Base-by-base conservation (phyloP, 2,113 vertebrate genomes). In the Epinephelus cyanopodus region DNA sequence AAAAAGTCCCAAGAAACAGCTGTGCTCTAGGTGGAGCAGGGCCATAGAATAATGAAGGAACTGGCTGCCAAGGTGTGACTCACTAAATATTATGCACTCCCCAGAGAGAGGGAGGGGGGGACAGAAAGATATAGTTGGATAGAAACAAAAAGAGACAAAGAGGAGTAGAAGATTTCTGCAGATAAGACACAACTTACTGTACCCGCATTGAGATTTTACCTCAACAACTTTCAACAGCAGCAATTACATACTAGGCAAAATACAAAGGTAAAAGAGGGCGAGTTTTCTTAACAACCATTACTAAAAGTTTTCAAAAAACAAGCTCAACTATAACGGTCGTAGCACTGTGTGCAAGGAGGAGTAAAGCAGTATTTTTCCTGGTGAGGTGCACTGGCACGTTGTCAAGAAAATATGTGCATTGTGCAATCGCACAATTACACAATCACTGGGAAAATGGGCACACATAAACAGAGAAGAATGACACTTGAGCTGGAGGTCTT, bases 21-120 rank as follows among this genome's bases (percentile, higher is more conserved):
- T 95, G 94, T 86, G 83, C 83, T 85, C 70, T 91, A 92, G 91
- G 92, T 87, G 92, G 90, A 88, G 92, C 89, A 14, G 77, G 68
- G 62, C 71, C 77, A 84, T 15, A 79, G 75, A 89, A 94, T 87
- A 90, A 93, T 90, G 87, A 91, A 60, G 79, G 67, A 87, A 88
- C 37, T 42, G 53, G 23, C 77, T 91, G 92, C 94, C 94, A 95
- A 93, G 90, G 71, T 72, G 84, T 95, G 95, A 95, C 91, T 96
- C 94, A 96, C 83, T 61, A 69, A 87, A 91, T 83, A 90, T 58
- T 63, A 88, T 81, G 70, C 63, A 81, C 77, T 87, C 84, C 90
- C 90, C 48, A 70, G 71, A 80, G 84, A 86, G 82, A 90, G 76
- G 81, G 79, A 81, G 64, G 85, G 56, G 56, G 13, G 60, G 64